Percentiles rank a stretch among this genome's conserved stretches.
Evolutionary conservation across 1,140 invertebrate genomes (phyloP).

Genomic region (Trichomalopsis sarcophagae): DNA sequence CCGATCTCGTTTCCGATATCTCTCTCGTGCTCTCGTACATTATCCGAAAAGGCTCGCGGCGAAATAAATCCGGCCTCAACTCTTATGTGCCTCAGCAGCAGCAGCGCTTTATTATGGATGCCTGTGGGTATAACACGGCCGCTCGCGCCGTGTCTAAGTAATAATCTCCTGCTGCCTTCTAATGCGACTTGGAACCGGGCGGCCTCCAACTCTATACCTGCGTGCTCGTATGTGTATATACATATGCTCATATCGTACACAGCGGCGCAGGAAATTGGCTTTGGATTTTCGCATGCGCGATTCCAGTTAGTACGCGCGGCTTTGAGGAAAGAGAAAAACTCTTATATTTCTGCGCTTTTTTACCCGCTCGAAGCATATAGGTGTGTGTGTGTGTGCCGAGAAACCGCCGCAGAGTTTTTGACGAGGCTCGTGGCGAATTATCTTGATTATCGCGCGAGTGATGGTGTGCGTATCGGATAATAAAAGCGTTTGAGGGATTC

Average conservation of each 20-base stretch:
- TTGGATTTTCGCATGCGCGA: constrained; percentile 1
- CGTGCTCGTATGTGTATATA: not conserved
- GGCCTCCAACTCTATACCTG: constrained; percentile 66
- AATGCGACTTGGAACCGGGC: constrained; percentile 73
- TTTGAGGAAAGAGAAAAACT: not conserved
- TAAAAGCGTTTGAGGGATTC: not conserved
- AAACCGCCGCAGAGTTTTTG: not conserved
- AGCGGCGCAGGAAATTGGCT: not conserved
- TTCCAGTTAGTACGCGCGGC: not conserved
- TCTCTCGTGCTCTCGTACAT: not conserved
- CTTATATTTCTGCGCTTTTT: not conserved
- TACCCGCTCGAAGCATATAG: not conserved
- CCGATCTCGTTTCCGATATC: not conserved
- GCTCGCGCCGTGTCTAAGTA: constrained; percentile 64
- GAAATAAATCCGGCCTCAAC: constrained; percentile 47
- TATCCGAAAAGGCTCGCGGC: constrained; percentile 52
- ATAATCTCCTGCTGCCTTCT: constrained; percentile 70
- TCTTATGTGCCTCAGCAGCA: not conserved
- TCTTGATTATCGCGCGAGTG: not conserved
- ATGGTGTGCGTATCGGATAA: not conserved
- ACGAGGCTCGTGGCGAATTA: not conserved
- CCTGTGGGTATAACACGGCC: constrained; percentile 68
- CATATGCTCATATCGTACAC: not conserved
- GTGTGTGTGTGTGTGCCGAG: not conserved
- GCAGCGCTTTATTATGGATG: constrained; percentile 67